Evolutionary conservation across 1,140 invertebrate species (phyloP).

Genomic region (Neodiprion fabricii): DNA sequence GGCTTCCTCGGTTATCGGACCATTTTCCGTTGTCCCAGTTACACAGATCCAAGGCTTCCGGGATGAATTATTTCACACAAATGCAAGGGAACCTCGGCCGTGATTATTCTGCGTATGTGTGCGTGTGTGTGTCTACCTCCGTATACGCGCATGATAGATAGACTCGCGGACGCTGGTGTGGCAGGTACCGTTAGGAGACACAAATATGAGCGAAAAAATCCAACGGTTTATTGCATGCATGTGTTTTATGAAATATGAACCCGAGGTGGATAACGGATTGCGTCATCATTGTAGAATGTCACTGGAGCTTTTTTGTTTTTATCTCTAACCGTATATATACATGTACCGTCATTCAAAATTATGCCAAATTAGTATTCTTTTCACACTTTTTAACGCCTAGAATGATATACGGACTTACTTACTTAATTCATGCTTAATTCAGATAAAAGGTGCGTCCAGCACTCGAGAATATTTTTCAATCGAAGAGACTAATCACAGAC

Average conservation of each 20-base stretch:
- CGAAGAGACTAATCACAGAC: no score
- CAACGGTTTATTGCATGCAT: slow-evolving; percentile 32
- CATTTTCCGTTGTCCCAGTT: background rate
- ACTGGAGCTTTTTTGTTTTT: no score
- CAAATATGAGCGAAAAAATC: slow-evolving; percentile 40
- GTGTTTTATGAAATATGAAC: slow-evolving; percentile 3
- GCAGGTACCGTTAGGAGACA: slow-evolving; percentile 44
- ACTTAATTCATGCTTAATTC: no score
- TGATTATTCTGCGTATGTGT: background rate
- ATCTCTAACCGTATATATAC: no score
- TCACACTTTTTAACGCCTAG: no score
- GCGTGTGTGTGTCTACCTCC: slow-evolving; percentile 10
- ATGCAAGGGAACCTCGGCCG: slow-evolving; percentile 3
- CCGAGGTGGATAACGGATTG: background rate
- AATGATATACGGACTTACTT: no score
- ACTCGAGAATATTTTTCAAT: no score
- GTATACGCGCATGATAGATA: slow-evolving; percentile 18
- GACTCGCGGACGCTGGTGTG: slow-evolving; percentile 26
- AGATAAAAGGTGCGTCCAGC: no score
- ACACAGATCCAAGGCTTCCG: slow-evolving; percentile 14
- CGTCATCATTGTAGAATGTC: background rate
- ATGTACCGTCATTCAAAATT: no score
- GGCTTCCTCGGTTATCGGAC: background rate
- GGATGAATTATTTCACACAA: slow-evolving; percentile 11
- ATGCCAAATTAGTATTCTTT: no score